Conservation (phyloP, 2,888 invertebrate species). For the Stenurella melanura region DNA sequence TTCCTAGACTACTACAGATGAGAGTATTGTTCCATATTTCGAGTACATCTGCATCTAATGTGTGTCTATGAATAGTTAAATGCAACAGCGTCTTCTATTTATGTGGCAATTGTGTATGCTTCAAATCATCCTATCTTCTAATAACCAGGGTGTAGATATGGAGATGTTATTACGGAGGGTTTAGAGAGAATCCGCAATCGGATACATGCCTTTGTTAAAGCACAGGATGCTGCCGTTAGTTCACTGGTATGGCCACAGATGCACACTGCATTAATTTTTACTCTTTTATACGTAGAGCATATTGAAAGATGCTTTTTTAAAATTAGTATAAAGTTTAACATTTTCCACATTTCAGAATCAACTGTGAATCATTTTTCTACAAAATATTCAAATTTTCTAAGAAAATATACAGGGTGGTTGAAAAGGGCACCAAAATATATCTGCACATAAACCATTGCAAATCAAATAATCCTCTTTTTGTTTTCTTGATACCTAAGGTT, state of each 20-base stretch:
- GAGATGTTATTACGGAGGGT: conserved; percentile 21
- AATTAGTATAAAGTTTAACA: too few species aligned
- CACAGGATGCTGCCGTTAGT: conserved; percentile 11
- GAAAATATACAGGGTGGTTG: too few species aligned
- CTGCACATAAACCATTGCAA: too few species aligned
- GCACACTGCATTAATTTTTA: conserved; percentile 5
- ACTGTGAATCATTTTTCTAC: too few species aligned
- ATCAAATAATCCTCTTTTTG: too few species aligned
- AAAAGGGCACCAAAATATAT: too few species aligned
- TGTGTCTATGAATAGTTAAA: conserved; percentile 21
- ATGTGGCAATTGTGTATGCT: conserved; percentile 24
- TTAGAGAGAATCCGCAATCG: conserved; percentile 17
- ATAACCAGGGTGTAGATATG: conserved; percentile 32
- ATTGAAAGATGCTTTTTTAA: too few species aligned
- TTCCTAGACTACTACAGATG: neutral
- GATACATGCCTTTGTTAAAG: neutral
- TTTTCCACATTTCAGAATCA: too few species aligned
- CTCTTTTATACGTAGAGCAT: too few species aligned
- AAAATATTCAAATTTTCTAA: too few species aligned
- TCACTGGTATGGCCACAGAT: neutral
- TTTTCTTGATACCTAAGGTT: too few species aligned
- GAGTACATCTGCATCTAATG: conserved; percentile 38
- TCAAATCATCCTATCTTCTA: conserved; percentile 36
- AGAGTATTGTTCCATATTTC: conserved; percentile 39
- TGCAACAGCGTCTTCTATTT: conserved; percentile 40